phyloP scores from a whole-genome alignment of 1,140 invertebrate genomes.

The Stenopsyche tienmushanensis region DNA sequence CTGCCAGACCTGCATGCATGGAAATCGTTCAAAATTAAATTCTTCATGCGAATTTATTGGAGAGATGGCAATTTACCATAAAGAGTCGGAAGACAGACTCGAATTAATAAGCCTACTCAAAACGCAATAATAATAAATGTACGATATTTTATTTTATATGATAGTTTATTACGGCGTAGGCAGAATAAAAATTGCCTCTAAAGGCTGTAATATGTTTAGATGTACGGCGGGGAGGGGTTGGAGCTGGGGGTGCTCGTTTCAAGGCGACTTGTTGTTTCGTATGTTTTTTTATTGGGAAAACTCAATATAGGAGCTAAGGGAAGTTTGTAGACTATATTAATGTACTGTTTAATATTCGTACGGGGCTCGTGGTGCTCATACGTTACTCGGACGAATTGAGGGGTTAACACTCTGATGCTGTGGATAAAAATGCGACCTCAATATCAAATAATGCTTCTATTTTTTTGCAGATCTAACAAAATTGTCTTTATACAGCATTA shows the following conservation, averaged over 20 bases:
- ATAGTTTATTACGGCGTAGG: constrained; percentile 17
- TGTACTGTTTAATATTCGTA: constrained; percentile 40
- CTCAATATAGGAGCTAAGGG: constrained; percentile 24
- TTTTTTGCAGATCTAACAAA: no score
- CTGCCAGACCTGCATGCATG: no score
- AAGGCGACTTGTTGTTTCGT: constrained; percentile 20
- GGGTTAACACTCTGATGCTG: no score
- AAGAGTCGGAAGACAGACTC: neutral
- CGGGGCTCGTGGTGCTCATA: constrained; percentile 28
- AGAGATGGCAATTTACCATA: neutral
- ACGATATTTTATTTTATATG: constrained; percentile 6
- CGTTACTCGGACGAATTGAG: no score
- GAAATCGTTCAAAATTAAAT: no score
- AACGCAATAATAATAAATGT: constrained; percentile 6
- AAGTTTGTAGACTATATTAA: constrained; percentile 41
- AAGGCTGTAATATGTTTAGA: constrained; percentile 19
- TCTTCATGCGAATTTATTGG: no score
- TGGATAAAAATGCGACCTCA: no score
- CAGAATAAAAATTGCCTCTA: constrained; percentile 15
- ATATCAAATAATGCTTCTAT: no score
- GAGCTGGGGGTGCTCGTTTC: neutral
- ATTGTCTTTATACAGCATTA: no score
- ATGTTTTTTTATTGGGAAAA: constrained; percentile 27
- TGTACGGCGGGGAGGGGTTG: neutral
- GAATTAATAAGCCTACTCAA: neutral